Conservation (phyloP, 2,888 invertebrate genomes). For the Nemoura dubitans region DNA sequence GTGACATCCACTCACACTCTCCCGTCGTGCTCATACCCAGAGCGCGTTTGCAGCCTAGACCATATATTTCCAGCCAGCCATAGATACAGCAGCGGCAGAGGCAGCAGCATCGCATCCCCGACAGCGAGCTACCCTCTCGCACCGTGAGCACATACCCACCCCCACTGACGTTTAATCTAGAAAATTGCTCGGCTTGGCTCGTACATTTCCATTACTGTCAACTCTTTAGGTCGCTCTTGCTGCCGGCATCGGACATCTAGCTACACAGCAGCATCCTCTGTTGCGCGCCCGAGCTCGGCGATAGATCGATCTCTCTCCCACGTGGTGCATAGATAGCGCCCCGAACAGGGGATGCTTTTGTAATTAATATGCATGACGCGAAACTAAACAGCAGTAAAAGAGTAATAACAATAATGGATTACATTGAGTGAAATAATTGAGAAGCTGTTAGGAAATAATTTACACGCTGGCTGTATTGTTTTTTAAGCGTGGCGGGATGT, state of each 20-base stretch:
- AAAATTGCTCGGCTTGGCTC: constrained; percentile 69
- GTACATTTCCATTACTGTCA: constrained; percentile 73
- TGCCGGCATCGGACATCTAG: constrained; percentile 36
- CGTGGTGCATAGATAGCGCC: background rate
- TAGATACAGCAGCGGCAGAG: no score
- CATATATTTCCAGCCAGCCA: constrained; percentile 46
- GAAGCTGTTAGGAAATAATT: constrained; percentile 7
- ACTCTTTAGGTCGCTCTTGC: constrained; percentile 53
- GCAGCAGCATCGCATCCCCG: constrained; percentile 45
- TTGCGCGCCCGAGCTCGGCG: background rate
- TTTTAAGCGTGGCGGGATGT: background rate
- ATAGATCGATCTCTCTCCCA: background rate
- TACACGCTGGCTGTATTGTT: background rate
- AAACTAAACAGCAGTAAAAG: constrained; percentile 24
- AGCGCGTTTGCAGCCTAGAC: constrained; percentile 14
- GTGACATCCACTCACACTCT: constrained; percentile 23
- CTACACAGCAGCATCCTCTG: background rate
- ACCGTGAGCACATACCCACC: constrained; percentile 24
- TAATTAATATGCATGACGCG: constrained; percentile 7
- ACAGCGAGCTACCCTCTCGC: constrained; percentile 31
- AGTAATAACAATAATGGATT: constrained; percentile 33
- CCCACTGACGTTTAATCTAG: constrained; percentile 70
- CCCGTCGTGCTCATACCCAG: no score
- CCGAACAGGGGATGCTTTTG: background rate
- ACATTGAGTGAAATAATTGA: constrained; percentile 13